Conservation (phyloP, 1,140 invertebrate genomes). For the Pachypsylla venusta region DNA sequence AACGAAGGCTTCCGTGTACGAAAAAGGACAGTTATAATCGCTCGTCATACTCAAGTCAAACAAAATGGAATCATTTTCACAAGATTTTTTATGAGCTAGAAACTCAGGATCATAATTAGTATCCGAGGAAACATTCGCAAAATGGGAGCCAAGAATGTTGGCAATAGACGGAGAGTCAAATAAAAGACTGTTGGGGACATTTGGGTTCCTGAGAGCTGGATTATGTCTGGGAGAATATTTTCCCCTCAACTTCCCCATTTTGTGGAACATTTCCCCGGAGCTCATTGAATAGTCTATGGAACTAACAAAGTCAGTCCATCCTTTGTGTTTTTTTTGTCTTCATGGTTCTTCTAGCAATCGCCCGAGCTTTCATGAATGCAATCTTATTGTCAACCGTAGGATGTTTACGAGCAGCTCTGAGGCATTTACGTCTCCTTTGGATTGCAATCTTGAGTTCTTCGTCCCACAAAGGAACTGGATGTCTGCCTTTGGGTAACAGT, state of each 20-base stretch:
- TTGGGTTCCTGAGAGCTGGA: neutral
- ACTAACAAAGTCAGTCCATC: neutral
- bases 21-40: neutral
- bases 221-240: neutral
- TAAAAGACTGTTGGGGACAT: neutral
- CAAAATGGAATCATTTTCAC: neutral
- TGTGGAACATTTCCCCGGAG: neutral
- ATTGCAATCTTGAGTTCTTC: neutral
- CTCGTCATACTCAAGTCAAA: neutral
- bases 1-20: neutral
- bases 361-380: neutral
- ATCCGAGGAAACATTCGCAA: neutral
- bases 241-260: neutral
- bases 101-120: neutral
- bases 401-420: neutral
- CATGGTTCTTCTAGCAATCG: neutral
- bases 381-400: neutral
- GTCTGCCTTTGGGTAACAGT: neutral
- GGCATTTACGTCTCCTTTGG: neutral
- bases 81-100: neutral
- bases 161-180: neutral
- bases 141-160: neutral
- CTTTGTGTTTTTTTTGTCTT: neutral
- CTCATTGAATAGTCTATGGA: neutral
- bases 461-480: neutral